Percentiles rank a stretch among this genome's conserved stretches.
Conservation (phyloP, 2,888 invertebrate species). For the Hypselothyrea guttata region DNA sequence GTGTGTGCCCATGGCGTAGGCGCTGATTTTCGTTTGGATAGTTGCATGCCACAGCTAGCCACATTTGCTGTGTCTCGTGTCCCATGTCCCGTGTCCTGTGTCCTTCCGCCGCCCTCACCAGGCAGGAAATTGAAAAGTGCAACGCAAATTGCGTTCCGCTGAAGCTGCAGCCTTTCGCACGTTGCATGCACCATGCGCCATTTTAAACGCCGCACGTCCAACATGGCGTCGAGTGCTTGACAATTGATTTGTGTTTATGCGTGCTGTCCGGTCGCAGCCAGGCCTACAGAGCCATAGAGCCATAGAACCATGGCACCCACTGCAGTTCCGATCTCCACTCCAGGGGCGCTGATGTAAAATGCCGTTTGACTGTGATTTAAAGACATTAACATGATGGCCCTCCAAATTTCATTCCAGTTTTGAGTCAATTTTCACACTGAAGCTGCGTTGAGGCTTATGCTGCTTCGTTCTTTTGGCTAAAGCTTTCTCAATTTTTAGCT, state of each 20-base stretch:
- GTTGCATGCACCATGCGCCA: conserved; percentile 9
- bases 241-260: conserved; percentile 76
- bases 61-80: conserved; percentile 30
- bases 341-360: conserved; percentile 54
- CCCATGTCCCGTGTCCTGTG: conserved; percentile 16
- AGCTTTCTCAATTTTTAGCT: background rate
- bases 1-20: background rate
- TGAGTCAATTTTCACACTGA: conserved; percentile 28
- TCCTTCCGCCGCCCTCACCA: conserved; percentile 7
- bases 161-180: conserved; percentile 29
- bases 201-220: conserved; percentile 1
- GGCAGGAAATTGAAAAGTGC: conserved; percentile 75
- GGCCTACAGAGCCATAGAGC: conserved; percentile 7
- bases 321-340: background rate
- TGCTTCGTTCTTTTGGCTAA: background rate
- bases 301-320: background rate
- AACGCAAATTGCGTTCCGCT: conserved; percentile 74
- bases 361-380: conserved; percentile 71
- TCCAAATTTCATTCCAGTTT: conserved; percentile 37
- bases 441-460: background rate
- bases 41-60: conserved; percentile 61
- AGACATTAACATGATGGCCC: conserved; percentile 61
- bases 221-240: conserved; percentile 65
- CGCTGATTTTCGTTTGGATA: conserved; percentile 70
- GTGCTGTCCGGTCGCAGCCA: conserved; percentile 30